These are phyloP conservation scores for Cecidostiba fungosa DNA, from an alignment of 2,888 invertebrate genomes.

Conservation along the genomic window DNA sequence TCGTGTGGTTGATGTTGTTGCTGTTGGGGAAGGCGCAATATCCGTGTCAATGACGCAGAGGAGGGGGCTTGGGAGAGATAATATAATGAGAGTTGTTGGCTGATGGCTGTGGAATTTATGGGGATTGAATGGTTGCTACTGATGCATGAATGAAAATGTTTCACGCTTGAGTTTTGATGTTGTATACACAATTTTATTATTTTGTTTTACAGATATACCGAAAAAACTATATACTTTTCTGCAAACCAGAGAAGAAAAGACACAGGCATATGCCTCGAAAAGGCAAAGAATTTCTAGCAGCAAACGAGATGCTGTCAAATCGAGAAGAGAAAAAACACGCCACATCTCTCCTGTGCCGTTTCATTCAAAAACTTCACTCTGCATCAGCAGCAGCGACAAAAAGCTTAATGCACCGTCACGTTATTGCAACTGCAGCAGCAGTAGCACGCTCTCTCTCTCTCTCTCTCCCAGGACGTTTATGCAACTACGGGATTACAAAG, in stretches of 20 bases:
- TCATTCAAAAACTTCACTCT: neutral
- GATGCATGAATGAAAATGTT: neutral
- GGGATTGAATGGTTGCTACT: neutral
- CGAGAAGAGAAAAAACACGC: neutral
- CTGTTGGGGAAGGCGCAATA: neutral
- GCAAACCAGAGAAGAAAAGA: neutral
- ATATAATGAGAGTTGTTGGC: neutral
- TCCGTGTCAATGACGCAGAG: neutral
- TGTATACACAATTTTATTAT: neutral
- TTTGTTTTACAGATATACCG: neutral
- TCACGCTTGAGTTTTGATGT: neutral
- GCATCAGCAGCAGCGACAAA: neutral
- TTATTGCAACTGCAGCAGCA: conserved; percentile 11
- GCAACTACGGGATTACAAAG: conserved; percentile 26
- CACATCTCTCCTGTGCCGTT: neutral
- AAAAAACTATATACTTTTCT: neutral
- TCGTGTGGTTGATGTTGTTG: neutral
- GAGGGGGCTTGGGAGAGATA: neutral
- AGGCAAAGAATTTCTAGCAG: neutral
- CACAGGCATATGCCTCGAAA: neutral
- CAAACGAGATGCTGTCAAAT: neutral
- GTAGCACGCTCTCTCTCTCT: too few species aligned
- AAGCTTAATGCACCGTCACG: conserved; percentile 3
- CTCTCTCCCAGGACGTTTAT: neutral
- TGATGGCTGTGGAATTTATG: neutral